Conservation (phyloP, 1,140 invertebrate species). For the Hirudo medicinalis region DNA sequence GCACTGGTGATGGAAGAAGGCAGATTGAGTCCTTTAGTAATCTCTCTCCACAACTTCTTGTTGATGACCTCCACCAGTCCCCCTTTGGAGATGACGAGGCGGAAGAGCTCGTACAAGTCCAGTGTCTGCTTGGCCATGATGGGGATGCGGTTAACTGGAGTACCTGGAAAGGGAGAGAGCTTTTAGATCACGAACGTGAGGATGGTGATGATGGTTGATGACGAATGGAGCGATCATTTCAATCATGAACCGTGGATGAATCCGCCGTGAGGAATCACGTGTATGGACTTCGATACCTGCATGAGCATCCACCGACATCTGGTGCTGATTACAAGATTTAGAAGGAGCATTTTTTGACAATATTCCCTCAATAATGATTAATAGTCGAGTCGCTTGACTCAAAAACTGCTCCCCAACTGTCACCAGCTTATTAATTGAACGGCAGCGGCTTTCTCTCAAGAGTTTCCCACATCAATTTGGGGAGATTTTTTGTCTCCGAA, state of each 20-base stretch:
- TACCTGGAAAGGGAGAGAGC: slow-evolving; percentile 55
- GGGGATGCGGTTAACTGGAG: slow-evolving; percentile 92
- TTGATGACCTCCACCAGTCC: slow-evolving; percentile 99
- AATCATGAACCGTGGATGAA: neutral
- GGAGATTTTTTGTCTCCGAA: too few species aligned
- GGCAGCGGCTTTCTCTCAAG: too few species aligned
- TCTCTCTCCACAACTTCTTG: slow-evolving; percentile 99
- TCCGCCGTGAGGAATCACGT: too few species aligned
- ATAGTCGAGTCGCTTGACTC: neutral
- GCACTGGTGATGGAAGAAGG: slow-evolving; percentile 97
- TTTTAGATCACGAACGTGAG: too few species aligned
- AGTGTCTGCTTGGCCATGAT: slow-evolving; percentile 99
- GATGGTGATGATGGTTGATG: too few species aligned
- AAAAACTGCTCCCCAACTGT: neutral
- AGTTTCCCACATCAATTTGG: too few species aligned
- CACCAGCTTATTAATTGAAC: neutral
- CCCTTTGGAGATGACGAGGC: slow-evolving; percentile 90
- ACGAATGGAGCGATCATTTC: slow-evolving; percentile 2
- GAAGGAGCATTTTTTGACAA: neutral
- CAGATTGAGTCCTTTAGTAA: slow-evolving; percentile 94
- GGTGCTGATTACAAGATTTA: neutral
- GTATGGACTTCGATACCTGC: too few species aligned
- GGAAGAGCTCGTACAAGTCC: slow-evolving; percentile 93
- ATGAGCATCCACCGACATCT: neutral
- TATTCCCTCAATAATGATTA: neutral